Conservation (phyloP, 2,113 vertebrate species). For the Menidia beryllina region DNA sequence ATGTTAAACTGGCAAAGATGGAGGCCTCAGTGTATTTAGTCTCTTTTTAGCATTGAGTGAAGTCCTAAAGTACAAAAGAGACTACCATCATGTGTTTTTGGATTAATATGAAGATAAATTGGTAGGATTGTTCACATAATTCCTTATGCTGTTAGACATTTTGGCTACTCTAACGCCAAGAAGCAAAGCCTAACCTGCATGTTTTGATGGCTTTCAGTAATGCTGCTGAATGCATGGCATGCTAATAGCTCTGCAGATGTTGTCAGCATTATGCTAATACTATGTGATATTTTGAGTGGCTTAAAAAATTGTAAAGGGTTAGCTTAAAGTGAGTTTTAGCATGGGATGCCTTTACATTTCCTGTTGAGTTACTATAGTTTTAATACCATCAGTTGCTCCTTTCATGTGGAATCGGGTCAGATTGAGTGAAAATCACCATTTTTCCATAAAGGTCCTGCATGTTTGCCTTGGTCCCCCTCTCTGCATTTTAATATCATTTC, state of each 20-base stretch:
- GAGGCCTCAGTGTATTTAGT: too few relatives aligned
- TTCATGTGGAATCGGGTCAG: constrained; percentile 15
- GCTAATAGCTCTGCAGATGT: background rate
- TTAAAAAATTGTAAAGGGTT: background rate
- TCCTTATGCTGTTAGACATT: background rate
- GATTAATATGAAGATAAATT: background rate
- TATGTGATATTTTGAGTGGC: background rate
- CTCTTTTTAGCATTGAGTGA: constrained; percentile 10
- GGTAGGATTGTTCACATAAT: background rate
- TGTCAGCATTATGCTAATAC: background rate
- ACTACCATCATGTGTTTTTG: background rate
- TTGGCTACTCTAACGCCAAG: background rate
- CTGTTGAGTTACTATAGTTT: background rate
- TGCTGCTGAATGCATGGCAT: background rate
- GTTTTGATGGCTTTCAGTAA: background rate
- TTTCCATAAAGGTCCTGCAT: constrained; percentile 46
- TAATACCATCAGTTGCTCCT: background rate
- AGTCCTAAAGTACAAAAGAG: background rate
- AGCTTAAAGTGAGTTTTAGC: constrained; percentile 6
- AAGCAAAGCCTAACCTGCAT: background rate
- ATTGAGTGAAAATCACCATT: constrained; percentile 14
- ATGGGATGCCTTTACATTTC: constrained; percentile 5
- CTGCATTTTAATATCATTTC: constrained; percentile 30
- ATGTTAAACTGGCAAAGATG: constrained; percentile 35
- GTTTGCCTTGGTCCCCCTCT: constrained; percentile 46